Evolutionary conservation across 2,888 invertebrate genomes (phyloP).

Genomic region (Choristoneura rosaceana): DNA sequence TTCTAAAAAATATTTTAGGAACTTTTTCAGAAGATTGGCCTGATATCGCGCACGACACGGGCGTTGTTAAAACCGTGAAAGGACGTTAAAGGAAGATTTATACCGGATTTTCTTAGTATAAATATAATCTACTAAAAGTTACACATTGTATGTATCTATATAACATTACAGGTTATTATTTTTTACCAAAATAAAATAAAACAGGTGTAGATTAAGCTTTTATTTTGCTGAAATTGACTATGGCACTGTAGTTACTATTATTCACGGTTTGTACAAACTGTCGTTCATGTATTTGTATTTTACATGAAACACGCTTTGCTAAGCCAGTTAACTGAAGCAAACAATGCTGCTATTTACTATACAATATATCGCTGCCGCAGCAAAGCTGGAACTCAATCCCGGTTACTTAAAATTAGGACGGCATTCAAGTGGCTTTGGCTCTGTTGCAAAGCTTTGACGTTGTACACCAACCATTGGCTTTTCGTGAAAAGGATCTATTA

Average conservation of each 20-base stretch:
- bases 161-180: background rate
- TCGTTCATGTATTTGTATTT: background rate
- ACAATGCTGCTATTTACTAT: conserved; percentile 18
- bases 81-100: conserved; percentile 13
- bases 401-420: conserved; percentile 33
- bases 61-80: conserved; percentile 21
- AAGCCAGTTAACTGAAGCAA: conserved; percentile 11
- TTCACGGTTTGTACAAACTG: background rate
- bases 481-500: conserved; percentile 17
- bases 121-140: conserved; percentile 2
- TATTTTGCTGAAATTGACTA: background rate
- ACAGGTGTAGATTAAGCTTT: background rate
- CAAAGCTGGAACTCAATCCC: conserved; percentile 2
- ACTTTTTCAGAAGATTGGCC: conserved; percentile 32
- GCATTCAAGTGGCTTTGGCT: conserved; percentile 33
- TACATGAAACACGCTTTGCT: background rate
- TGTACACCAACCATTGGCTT: conserved; percentile 7
- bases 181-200: background rate
- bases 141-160: background rate
- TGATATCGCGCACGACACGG: conserved; percentile 36
- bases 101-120: conserved; percentile 4
- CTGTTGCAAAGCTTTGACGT: conserved; percentile 29
- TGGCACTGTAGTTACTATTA: background rate
- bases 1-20: conserved; percentile 15
- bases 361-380: conserved; percentile 7